These are phyloP conservation scores for Ypsolopha scabrella DNA, from an alignment of 2,888 invertebrate genomes.

Conservation along the genomic window DNA sequence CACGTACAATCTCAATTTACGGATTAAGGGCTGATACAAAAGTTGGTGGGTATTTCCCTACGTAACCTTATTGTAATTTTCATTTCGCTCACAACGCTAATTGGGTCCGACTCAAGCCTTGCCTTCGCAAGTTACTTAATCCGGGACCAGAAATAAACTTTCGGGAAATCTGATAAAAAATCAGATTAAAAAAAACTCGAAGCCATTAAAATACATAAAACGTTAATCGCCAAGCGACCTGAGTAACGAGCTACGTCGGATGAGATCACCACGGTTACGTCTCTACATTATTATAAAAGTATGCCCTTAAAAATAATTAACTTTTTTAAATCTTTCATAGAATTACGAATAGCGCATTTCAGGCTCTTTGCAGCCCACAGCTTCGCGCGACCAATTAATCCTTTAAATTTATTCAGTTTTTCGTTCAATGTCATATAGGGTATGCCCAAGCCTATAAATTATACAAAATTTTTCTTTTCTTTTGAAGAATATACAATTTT, in stretches of 20 bases:
- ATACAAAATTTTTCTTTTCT: too few relatives aligned
- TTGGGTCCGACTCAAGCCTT: background rate
- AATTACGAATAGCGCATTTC: too few relatives aligned
- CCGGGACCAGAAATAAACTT: background rate
- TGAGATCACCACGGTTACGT: conserved; percentile 37
- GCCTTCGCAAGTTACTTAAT: background rate
- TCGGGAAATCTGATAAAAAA: background rate
- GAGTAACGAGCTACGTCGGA: conserved; percentile 37
- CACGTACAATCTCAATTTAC: too few relatives aligned
- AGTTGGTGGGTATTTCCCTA: background rate
- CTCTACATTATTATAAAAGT: conserved; percentile 24
- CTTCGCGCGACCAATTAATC: too few relatives aligned
- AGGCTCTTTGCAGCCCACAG: too few relatives aligned
- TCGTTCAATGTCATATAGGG: too few relatives aligned
- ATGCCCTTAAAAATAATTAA: too few relatives aligned
- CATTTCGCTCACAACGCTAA: background rate
- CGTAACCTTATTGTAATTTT: background rate
- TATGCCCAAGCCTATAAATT: too few relatives aligned
- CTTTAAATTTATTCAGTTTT: too few relatives aligned
- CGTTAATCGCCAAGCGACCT: conserved; percentile 43
- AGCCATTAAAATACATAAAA: conserved; percentile 21
- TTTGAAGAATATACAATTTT: too few relatives aligned
- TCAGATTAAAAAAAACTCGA: background rate
- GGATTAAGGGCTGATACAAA: background rate
- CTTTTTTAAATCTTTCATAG: too few relatives aligned